A percentile compares a stretch with the other conserved stretches of the same genome.
These are phyloP conservation scores for Subacronicta megacephala DNA, from an alignment of 2,888 invertebrate species.

Conservation along the genomic window DNA sequence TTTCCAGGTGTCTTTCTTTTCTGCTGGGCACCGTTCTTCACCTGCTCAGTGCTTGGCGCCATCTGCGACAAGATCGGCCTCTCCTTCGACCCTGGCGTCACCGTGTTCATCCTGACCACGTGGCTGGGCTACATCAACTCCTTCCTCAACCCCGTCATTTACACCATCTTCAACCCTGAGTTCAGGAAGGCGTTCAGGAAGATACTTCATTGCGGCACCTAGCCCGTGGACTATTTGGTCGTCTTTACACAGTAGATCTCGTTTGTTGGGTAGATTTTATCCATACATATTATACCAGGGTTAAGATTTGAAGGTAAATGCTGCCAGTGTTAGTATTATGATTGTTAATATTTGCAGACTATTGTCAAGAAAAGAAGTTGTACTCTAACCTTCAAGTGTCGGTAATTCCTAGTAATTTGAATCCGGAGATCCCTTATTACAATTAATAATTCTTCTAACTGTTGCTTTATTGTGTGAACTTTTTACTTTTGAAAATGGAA, in stretches of 20 bases:
- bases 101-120: constrained; percentile 97
- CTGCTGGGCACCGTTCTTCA: constrained; percentile 99
- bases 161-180: constrained; percentile 98
- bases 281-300: constrained; percentile 22
- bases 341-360: too few species aligned
- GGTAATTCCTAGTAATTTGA: too few species aligned
- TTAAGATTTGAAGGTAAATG: neutral
- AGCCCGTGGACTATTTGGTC: constrained; percentile 84
- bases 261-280: constrained; percentile 26
- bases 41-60: constrained; percentile 98
- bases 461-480: too few species aligned
- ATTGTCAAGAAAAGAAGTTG: too few species aligned
- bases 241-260: constrained; percentile 80
- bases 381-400: too few species aligned
- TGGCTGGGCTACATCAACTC: constrained; percentile 99
- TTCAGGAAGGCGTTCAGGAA: constrained; percentile 99
- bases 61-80: constrained; percentile 96
- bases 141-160: constrained; percentile 97
- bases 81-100: constrained; percentile 95
- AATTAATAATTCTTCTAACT: too few species aligned
- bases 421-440: too few species aligned
- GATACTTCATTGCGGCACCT: constrained; percentile 93
- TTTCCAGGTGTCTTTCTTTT: constrained; percentile 98
- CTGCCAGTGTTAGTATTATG: too few species aligned
- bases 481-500: too few species aligned